A percentile compares a stretch with the other conserved stretches of the same genome.
Conservation (phyloP, 1,140 invertebrate genomes). For the Drosophila sp. region DNA sequence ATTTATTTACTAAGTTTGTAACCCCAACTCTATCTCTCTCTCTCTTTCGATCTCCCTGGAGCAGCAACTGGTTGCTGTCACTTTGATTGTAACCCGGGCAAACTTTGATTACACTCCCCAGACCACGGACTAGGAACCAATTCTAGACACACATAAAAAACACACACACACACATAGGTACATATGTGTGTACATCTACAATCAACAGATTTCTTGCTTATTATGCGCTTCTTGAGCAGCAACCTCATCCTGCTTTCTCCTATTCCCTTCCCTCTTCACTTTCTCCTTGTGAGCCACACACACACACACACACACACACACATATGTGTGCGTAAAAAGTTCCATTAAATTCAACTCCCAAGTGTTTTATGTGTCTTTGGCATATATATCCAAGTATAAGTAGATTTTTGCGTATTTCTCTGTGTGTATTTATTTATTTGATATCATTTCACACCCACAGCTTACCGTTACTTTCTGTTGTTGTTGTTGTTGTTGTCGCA, state of each 20-base stretch:
- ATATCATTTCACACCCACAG: conserved; percentile 13
- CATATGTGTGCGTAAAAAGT: conserved; percentile 49
- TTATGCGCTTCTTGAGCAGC: conserved; percentile 50
- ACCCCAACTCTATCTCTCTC: conserved; percentile 1
- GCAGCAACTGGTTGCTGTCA: conserved; percentile 57
- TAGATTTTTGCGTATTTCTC: conserved; percentile 34
- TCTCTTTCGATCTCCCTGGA: conserved; percentile 9
- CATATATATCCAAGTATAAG: conserved; percentile 4
- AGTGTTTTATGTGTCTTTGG: conserved; percentile 48
- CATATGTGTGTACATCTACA: background rate
- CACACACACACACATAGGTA: conserved; percentile 12
- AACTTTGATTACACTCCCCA: conserved; percentile 56
- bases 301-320: background rate
- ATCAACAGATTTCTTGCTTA: conserved; percentile 63
- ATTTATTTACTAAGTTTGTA: background rate
- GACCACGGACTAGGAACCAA: background rate
- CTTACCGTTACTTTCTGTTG: conserved; percentile 13
- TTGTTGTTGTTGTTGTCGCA: conserved; percentile 27
- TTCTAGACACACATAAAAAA: conserved; percentile 7
- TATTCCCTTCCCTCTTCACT: background rate
- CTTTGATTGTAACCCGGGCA: conserved; percentile 25
- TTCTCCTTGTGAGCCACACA: background rate
- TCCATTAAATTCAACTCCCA: conserved; percentile 56
- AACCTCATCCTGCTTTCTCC: background rate
- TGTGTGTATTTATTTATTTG: conserved; percentile 35